Base-by-base conservation (phyloP, 1,140 invertebrate genomes). In the Drosophila santomea region DNA sequence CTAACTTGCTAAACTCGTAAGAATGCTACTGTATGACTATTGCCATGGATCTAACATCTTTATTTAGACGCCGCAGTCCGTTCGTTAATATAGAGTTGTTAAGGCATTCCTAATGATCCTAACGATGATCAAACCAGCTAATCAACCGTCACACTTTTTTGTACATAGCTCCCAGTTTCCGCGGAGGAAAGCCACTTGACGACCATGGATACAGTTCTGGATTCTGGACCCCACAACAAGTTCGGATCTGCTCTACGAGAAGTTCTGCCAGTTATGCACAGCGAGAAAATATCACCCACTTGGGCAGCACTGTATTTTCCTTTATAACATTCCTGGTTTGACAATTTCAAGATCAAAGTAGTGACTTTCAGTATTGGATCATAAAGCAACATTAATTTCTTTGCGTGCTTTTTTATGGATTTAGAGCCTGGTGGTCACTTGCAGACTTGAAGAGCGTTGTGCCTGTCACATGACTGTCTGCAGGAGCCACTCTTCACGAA, bases 401-500 rank as follows among this genome's bases (percentile, higher is more conserved):
- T 32, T 32, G 32, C 15, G 17, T 44, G 15, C 4, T 25, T 59
- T 59, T 59, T 35, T 43, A 58, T 17, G 17, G 6, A 38, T 39
- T 15, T 25, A 32, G 23, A 36, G 51, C 63, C 50, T 71, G 67
- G 67, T 71, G 67, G 67, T 63, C 64, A 67, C 38, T 68, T 43
- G 14, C 36, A 64, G 64, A 50, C 36, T 32, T 43, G 44, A 63
- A 67, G 63, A 67, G 58, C 47, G 58, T 28, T 45, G 51, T 28
- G 64, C 51, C 64, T 69, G 67, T 71, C 67, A 71, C 67, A 71
- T 71, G 67, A 71, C 67, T 71, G 67, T 71, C 67, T 48, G 57
- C 67, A 47, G 67, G 64, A 71, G 67, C 64, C 69, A 57, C 36
- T 71, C 64, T 69, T 69, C 64, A 41, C 20, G 7, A 50, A 35